Evolutionary conservation across 2,888 invertebrate species (phyloP).

Genomic region (Pseudanteris insignis): DNA sequence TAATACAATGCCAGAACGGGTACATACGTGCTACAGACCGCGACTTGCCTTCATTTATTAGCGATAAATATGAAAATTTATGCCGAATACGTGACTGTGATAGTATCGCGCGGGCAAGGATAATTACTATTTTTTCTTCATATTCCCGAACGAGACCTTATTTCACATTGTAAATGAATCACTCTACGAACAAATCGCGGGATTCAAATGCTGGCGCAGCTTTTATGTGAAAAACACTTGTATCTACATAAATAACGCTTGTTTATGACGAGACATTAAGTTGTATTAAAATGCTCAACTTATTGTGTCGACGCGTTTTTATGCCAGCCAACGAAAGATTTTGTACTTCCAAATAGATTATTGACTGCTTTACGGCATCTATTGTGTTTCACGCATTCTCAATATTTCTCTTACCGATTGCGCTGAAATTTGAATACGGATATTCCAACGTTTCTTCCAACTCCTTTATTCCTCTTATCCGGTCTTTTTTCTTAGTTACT

Average conservation of each 20-base stretch:
- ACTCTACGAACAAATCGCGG: conserved; percentile 12
- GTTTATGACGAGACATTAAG: conserved; percentile 29
- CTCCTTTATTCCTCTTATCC: no score
- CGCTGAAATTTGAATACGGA: no score
- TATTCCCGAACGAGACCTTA: conserved; percentile 25
- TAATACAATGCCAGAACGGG: conserved; percentile 39
- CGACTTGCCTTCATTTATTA: conserved; percentile 41
- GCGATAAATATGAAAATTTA: conserved; percentile 45
- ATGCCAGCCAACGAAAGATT: conserved; percentile 4
- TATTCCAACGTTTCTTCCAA: no score
- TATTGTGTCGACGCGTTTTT: conserved; percentile 23
- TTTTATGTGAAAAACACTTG: conserved; percentile 14
- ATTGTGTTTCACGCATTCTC: no score
- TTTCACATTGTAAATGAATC: conserved; percentile 32
- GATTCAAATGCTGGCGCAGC: conserved; percentile 1
- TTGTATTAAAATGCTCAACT: conserved; percentile 14
- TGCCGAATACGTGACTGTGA: conserved; percentile 44
- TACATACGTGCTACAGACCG: conserved; percentile 40
- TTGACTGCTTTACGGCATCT: conserved; percentile 3
- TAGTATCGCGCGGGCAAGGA: conserved; percentile 31
- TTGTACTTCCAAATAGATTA: conserved; percentile 9
- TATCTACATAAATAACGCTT: conserved; percentile 25
- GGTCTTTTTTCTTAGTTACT: no score
- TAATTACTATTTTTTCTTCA: conserved; percentile 33
- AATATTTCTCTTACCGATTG: no score